Percentiles rank a stretch among this genome's conserved stretches.
Evolutionary conservation across 2,797 vertebrate genomes (phyloP).

Genomic region (Acrocephalus scirpaceus): DNA sequence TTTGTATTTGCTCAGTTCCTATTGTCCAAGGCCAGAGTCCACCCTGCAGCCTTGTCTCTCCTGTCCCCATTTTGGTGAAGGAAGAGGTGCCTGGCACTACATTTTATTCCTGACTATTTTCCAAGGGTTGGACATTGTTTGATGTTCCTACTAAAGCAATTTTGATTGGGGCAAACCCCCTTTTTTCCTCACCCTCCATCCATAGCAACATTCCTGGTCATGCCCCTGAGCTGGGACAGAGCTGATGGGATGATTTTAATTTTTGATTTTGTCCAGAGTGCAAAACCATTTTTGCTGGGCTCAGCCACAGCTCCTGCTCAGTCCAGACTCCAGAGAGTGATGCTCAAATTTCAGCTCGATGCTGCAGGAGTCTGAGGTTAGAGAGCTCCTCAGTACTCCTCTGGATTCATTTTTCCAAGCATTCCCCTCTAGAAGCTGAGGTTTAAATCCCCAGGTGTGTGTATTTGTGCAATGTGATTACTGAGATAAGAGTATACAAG

Average conservation of each 20-base stretch:
- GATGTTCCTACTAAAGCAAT: not conserved
- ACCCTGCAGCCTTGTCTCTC: not conserved
- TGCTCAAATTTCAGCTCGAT: not conserved
- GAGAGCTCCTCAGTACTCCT: not conserved
- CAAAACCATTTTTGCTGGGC: not conserved
- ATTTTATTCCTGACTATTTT: not conserved
- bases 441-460: not conserved
- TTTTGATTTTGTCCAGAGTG: too few relatives aligned
- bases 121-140: not conserved
- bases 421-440: not conserved
- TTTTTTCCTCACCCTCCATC: not conserved
- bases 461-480: not conserved
- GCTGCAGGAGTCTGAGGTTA: not conserved
- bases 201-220: not conserved
- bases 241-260: not conserved
- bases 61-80: not conserved
- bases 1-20: fast-evolving
- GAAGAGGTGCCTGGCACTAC: not conserved
- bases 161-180: fast-evolving
- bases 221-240: not conserved
- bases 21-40: not conserved
- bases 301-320: not conserved
- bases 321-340: not conserved
- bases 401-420: not conserved
- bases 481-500: not conserved